A percentile compares a stretch with the other conserved stretches of the same genome.
Conservation (phyloP, 2,888 invertebrate species). For the Nesidiocoris tenuis region DNA sequence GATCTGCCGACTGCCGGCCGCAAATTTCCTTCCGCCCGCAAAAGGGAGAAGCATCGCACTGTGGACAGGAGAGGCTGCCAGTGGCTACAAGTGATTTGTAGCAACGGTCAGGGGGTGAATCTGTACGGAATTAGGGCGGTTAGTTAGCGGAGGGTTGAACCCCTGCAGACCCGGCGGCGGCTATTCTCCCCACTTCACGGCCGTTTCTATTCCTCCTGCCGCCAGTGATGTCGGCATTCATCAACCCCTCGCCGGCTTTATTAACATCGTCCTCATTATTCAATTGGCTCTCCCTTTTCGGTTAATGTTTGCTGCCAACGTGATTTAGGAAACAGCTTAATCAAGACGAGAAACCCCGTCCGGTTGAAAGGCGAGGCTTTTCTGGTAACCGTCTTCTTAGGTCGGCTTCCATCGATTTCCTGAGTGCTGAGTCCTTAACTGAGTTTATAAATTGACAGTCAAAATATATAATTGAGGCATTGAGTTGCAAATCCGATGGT, state of each 20-base stretch:
- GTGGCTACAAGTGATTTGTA: slow-evolving; percentile 39
- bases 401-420: too few relatives aligned
- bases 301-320: slow-evolving; percentile 41
- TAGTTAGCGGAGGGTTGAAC: slow-evolving; percentile 38
- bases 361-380: background rate
- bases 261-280: slow-evolving; percentile 42
- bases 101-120: slow-evolving; percentile 41
- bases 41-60: slow-evolving; percentile 1
- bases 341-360: slow-evolving; percentile 26
- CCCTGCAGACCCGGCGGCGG: slow-evolving; percentile 2
- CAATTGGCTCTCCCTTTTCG: slow-evolving; percentile 42
- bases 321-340: slow-evolving; percentile 43
- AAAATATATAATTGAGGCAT: too few relatives aligned
- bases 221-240: slow-evolving; percentile 9
- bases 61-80: slow-evolving; percentile 33
- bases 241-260: slow-evolving; percentile 37
- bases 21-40: slow-evolving; percentile 23
- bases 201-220: slow-evolving; percentile 1
- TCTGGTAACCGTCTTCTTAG: background rate
- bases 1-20: slow-evolving; percentile 16
- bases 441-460: too few relatives aligned
- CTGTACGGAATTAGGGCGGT: slow-evolving; percentile 42
- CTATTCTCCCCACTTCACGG: slow-evolving; percentile 3
- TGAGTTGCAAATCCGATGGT: too few relatives aligned
- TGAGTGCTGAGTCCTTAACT: too few relatives aligned